Evolutionary conservation across 2,797 vertebrate genomes (phyloP).

Genomic region (Acipenser ruthenus): DNA sequence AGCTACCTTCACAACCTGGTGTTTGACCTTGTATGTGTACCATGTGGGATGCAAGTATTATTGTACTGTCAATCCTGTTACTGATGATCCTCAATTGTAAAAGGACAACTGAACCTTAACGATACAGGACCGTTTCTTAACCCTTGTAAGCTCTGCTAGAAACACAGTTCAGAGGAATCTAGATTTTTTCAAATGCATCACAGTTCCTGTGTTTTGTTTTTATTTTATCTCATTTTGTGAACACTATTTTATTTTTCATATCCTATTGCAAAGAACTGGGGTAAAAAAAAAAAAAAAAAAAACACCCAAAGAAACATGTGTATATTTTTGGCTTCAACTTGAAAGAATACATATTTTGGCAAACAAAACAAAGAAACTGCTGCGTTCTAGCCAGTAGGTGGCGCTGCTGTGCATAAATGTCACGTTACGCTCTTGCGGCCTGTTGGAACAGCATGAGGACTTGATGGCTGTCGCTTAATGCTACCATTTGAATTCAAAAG

Average conservation of each 20-base stretch:
- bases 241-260: too few relatives aligned
- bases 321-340: constrained; percentile 5
- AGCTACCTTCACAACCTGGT: constrained; percentile 72
- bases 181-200: too few relatives aligned
- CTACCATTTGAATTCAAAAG: constrained; percentile 25
- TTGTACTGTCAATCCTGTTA: constrained; percentile 50
- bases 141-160: too few relatives aligned
- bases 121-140: constrained; percentile 17
- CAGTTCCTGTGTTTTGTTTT: too few relatives aligned
- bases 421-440: constrained; percentile 18
- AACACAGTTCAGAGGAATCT: too few relatives aligned
- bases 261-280: constrained; percentile 5
- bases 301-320: constrained; percentile 3
- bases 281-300: constrained; percentile 23
- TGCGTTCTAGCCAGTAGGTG: constrained; percentile 33
- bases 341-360: constrained; percentile 7
- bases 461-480: constrained; percentile 20
- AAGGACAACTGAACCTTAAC: constrained; percentile 59
- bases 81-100: constrained; percentile 45
- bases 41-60: constrained; percentile 62
- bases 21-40: constrained; percentile 64
- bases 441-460: constrained; percentile 25
- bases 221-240: too few relatives aligned
- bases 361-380: constrained; percentile 6
- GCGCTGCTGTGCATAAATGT: constrained; percentile 27